phyloP scores from a whole-genome alignment of 2,113 vertebrate species.

The Columbina picui region DNA sequence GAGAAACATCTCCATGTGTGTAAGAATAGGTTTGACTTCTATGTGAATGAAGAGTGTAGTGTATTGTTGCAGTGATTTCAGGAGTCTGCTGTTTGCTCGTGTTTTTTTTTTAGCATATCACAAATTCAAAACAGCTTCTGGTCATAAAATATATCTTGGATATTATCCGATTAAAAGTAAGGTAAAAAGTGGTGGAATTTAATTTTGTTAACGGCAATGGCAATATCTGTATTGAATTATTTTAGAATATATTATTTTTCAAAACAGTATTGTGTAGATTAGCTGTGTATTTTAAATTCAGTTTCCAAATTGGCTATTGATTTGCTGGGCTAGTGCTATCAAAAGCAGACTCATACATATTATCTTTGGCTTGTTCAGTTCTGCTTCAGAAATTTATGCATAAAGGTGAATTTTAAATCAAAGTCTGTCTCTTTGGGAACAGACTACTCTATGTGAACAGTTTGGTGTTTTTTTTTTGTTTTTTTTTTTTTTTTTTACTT shows the following conservation, averaged over 20 bases:
- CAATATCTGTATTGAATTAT: neutral
- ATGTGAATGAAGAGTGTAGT: neutral
- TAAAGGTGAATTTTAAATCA: conserved; percentile 32
- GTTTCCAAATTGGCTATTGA: conserved; percentile 55
- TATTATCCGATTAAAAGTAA: neutral
- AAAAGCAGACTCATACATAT: conserved; percentile 3
- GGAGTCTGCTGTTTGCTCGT: neutral
- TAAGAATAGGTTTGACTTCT: neutral
- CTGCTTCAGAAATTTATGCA: neutral
- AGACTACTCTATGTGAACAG: neutral
- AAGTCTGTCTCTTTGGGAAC: neutral
- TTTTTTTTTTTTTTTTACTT: neutral
- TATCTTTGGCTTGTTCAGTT: neutral
- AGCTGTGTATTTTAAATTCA: neutral
- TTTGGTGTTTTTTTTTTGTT: neutral
- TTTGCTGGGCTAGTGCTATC: conserved; percentile 11
- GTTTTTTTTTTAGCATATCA: neutral
- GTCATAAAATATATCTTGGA: neutral
- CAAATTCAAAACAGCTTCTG: neutral
- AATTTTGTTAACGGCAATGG: neutral
- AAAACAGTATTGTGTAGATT: neutral
- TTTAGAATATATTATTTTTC: neutral
- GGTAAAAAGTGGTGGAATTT: neutral
- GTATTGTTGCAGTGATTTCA: neutral
- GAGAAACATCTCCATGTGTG: neutral